A percentile compares a stretch with the other conserved stretches of the same genome.
phyloP scores from a whole-genome alignment of 2,888 invertebrate species.

The Oxycera nigricornis region DNA sequence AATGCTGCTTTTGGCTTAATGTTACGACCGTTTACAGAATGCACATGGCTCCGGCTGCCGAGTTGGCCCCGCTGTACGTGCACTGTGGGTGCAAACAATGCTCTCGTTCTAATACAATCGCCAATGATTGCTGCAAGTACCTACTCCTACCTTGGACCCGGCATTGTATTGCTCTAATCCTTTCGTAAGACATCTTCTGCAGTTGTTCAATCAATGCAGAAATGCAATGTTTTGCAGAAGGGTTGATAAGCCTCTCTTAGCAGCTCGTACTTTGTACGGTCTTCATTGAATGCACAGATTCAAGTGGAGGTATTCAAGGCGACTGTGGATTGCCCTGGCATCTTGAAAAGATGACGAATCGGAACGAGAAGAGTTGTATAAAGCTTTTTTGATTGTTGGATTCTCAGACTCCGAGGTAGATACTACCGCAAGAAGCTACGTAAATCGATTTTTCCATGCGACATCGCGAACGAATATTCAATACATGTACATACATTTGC shows the following conservation, averaged over 20 bases:
- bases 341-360: not conserved
- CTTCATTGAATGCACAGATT: not conserved
- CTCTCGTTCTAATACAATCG: constrained; percentile 34
- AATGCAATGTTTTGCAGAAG: constrained; percentile 35
- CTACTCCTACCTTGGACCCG: constrained; percentile 21
- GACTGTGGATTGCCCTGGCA: not conserved
- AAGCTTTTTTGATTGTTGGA: not conserved
- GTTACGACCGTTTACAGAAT: constrained; percentile 8
- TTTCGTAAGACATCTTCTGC: constrained; percentile 35
- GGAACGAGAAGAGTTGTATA: not conserved
- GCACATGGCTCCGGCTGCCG: not conserved
- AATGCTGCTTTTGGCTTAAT: constrained; percentile 3
- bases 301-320: not conserved
- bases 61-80: not conserved
- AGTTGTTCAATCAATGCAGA: constrained; percentile 37
- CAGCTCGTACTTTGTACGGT: constrained; percentile 18
- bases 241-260: constrained; percentile 27
- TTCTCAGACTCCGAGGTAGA: too few relatives aligned
- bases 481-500: too few relatives aligned
- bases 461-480: too few relatives aligned
- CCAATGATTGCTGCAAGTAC: constrained; percentile 37
- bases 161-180: constrained; percentile 34
- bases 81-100: constrained; percentile 21
- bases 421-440: too few relatives aligned
- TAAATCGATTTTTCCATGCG: not conserved